A percentile compares a stretch with the other conserved stretches of the same genome.
These are phyloP conservation scores for Drosophila ananassae DNA, from an alignment of 1,140 invertebrate species.

Conservation along the genomic window DNA sequence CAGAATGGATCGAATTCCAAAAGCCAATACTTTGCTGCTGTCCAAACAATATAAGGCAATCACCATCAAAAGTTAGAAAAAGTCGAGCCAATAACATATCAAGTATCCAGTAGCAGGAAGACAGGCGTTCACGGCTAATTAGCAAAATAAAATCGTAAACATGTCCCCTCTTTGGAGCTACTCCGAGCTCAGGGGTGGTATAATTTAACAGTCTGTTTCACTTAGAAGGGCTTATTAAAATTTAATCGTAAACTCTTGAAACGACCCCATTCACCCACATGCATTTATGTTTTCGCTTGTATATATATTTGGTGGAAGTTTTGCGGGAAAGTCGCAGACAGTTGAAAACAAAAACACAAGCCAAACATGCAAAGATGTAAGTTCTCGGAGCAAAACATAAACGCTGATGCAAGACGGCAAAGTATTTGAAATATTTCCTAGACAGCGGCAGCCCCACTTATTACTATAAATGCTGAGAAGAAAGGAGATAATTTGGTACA, in stretches of 20 bases:
- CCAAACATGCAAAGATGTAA: slow-evolving; percentile 48
- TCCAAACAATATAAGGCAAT: slow-evolving; percentile 53
- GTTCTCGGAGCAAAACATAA: slow-evolving; percentile 42
- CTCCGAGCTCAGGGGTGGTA: slow-evolving; percentile 25
- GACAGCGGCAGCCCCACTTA: slow-evolving; percentile 35
- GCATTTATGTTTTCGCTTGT: not conserved
- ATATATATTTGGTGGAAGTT: slow-evolving; percentile 13
- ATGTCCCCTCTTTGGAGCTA: not conserved
- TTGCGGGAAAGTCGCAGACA: slow-evolving; percentile 32
- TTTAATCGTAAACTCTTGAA: slow-evolving; percentile 68
- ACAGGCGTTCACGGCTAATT: slow-evolving; percentile 50
- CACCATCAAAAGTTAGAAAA: slow-evolving; percentile 18
- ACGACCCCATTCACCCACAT: not conserved
- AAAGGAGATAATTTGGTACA: slow-evolving; percentile 71
- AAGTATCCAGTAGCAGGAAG: slow-evolving; percentile 26
- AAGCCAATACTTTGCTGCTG: slow-evolving; percentile 31
- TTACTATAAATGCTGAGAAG: slow-evolving; percentile 39
- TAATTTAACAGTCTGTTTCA: slow-evolving; percentile 61
- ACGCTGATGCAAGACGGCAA: slow-evolving; percentile 31
- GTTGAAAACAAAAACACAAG: slow-evolving; percentile 46
- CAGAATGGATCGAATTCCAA: slow-evolving; percentile 43
- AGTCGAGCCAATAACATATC: slow-evolving; percentile 32
- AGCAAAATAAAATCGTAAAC: slow-evolving; percentile 45
- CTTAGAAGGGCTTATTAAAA: slow-evolving; percentile 69
- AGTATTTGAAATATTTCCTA: slow-evolving; percentile 53